phyloP scores from a whole-genome alignment of 2,888 invertebrate genomes.

The Tubiluchus corallicola region DNA sequence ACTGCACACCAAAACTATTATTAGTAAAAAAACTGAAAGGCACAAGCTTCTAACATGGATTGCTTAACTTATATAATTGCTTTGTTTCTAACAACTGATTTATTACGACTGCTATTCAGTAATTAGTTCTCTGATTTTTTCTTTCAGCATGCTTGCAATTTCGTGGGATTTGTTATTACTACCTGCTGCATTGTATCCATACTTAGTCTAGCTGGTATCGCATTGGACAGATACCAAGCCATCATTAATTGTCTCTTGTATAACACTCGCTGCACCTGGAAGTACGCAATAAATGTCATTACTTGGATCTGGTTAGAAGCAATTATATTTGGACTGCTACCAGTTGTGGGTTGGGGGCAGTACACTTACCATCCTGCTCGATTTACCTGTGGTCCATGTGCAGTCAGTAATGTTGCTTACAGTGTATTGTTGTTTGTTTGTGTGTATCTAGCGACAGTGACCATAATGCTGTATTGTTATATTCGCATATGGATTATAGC shows the following conservation, averaged over 20 bases:
- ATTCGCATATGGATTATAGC: not conserved
- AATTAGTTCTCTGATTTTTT: no score
- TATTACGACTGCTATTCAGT: no score
- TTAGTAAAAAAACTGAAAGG: no score
- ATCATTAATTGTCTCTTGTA: not conserved
- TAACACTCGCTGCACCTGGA: not conserved
- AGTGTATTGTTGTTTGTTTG: not conserved
- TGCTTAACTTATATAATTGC: no score
- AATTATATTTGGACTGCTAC: not conserved
- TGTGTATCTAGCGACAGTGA: not conserved
- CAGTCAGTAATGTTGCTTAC: not conserved
- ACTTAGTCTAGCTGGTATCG: not conserved
- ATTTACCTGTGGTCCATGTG: not conserved
- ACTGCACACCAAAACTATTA: no score
- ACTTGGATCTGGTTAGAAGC: not conserved
- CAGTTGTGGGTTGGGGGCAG: not conserved
- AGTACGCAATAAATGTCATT: constrained; percentile 3
- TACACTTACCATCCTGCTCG: not conserved
- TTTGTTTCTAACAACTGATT: no score
- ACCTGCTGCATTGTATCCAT: not conserved
- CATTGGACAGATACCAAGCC: not conserved
- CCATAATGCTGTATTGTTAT: not conserved
- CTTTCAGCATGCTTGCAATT: no score
- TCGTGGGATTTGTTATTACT: not conserved
- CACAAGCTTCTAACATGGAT: no score